A percentile compares a stretch with the other conserved stretches of the same genome.
These are phyloP conservation scores for Hexactinellida sp. DNA, from an alignment of 37 sponge, comb jelly and placozoan genomes.

Conservation along the genomic window DNA sequence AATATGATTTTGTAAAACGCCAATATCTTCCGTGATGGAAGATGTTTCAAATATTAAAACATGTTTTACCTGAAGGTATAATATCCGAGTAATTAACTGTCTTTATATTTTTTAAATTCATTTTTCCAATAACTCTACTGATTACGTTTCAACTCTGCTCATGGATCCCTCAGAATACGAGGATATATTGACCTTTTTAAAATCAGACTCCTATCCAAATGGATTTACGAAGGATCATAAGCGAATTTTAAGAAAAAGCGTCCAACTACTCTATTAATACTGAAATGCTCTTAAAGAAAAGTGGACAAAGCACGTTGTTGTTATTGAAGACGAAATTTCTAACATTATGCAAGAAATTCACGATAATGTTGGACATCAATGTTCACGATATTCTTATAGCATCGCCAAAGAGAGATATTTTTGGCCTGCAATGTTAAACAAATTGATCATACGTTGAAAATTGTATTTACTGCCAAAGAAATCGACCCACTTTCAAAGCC, in stretches of 20 bases:
- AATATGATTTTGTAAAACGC: too few relatives aligned
- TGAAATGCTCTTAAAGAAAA: background rate
- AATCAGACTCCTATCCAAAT: background rate
- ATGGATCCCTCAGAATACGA: background rate
- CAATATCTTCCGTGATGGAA: too few relatives aligned
- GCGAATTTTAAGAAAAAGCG: background rate
- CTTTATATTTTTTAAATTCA: background rate
- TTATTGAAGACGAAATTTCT: background rate
- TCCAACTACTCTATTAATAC: background rate
- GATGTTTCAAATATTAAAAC: background rate
- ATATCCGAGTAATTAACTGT: background rate
- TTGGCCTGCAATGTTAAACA: background rate
- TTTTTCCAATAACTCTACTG: too few relatives aligned
- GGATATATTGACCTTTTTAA: background rate
- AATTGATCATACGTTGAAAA: background rate
- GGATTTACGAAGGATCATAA: background rate
- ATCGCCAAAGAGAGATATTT: background rate
- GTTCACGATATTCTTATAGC: background rate
- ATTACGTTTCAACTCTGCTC: too few relatives aligned
- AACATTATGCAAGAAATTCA: background rate
- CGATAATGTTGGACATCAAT: conserved; percentile 10
- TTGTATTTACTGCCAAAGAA: background rate
- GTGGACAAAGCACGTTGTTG: background rate
- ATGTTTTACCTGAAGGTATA: background rate
- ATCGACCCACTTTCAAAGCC: background rate